Conservation (phyloP, 2,888 invertebrate species). For the Machimus rusticus region DNA sequence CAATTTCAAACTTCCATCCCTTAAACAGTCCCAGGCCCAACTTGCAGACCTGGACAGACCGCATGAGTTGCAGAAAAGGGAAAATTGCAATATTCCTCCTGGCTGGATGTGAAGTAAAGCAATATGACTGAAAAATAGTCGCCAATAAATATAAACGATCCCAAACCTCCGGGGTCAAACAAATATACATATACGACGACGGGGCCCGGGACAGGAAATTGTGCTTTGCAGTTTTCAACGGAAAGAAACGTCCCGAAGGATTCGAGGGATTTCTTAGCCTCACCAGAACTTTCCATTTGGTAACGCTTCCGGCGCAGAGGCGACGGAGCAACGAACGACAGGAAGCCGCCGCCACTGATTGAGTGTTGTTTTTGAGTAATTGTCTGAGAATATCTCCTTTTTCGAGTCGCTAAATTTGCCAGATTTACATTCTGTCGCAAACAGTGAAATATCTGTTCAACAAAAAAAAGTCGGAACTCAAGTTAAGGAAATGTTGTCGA, state of each 20-base stretch:
- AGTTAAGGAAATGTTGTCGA: not conserved
- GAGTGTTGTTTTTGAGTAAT: not conserved
- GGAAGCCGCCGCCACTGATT: not conserved
- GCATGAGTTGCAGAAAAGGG: not conserved
- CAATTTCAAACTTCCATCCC: not conserved
- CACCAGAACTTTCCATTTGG: conserved; percentile 1
- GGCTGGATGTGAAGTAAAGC: not conserved
- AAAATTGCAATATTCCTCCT: not conserved
- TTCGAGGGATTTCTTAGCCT: not conserved
- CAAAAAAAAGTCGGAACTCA: not conserved
- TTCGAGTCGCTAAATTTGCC: not conserved
- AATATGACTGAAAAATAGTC: conserved; percentile 8
- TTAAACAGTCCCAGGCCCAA: not conserved
- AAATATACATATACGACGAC: not conserved
- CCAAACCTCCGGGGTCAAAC: not conserved
- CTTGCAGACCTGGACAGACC: not conserved
- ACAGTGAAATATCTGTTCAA: not conserved
- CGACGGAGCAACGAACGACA: not conserved
- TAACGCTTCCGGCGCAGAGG: not conserved
- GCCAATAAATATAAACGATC: conserved; percentile 1
- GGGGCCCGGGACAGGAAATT: not conserved
- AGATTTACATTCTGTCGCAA: not conserved
- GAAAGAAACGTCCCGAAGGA: not conserved
- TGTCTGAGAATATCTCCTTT: not conserved
- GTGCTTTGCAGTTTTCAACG: not conserved